A percentile compares a stretch with the other conserved stretches of the same genome.
These are phyloP conservation scores for Forbesichthys agassizii DNA, from an alignment of 2,113 vertebrate species.

Conservation along the genomic window DNA sequence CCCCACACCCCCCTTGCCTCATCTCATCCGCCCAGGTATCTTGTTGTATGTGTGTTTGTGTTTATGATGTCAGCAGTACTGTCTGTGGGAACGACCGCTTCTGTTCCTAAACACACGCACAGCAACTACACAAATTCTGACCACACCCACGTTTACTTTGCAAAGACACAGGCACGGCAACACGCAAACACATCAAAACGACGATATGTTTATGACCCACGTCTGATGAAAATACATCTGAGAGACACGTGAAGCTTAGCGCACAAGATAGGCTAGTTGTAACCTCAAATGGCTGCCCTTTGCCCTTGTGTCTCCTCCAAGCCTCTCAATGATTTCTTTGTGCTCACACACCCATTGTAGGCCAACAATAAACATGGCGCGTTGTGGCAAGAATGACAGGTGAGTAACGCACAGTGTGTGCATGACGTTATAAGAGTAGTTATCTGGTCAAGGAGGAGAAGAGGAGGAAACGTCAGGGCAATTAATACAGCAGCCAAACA, in stretches of 20 bases:
- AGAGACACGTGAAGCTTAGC: constrained; percentile 18
- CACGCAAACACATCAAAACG: not conserved
- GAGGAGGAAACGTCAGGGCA: constrained; percentile 13
- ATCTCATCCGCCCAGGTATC: constrained; percentile 59
- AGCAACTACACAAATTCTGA: constrained; percentile 44
- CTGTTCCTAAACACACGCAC: constrained; percentile 58
- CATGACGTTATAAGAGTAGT: constrained; percentile 42
- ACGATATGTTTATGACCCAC: not conserved
- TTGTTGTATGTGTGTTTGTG: constrained; percentile 62
- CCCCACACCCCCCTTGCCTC: constrained; percentile 23
- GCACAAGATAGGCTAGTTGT: constrained; percentile 1
- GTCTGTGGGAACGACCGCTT: constrained; percentile 73
- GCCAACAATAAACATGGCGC: constrained; percentile 41
- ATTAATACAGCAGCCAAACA: not conserved
- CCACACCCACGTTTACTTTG: constrained; percentile 38
- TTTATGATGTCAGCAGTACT: constrained; percentile 76
- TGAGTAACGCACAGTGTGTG: constrained; percentile 63
- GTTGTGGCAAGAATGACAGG: constrained; percentile 48
- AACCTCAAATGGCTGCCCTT: constrained; percentile 72
- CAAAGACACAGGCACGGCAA: not conserved
- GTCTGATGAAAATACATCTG: constrained; percentile 4
- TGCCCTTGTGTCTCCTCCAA: constrained; percentile 43
- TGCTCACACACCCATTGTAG: constrained; percentile 61
- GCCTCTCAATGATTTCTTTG: constrained; percentile 26
- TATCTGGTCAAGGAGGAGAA: constrained; percentile 11